Percentiles rank a stretch among this genome's conserved stretches.
Evolutionary conservation across 2,797 vertebrate genomes (phyloP).

Genomic region (Brachyalestes nurse): DNA sequence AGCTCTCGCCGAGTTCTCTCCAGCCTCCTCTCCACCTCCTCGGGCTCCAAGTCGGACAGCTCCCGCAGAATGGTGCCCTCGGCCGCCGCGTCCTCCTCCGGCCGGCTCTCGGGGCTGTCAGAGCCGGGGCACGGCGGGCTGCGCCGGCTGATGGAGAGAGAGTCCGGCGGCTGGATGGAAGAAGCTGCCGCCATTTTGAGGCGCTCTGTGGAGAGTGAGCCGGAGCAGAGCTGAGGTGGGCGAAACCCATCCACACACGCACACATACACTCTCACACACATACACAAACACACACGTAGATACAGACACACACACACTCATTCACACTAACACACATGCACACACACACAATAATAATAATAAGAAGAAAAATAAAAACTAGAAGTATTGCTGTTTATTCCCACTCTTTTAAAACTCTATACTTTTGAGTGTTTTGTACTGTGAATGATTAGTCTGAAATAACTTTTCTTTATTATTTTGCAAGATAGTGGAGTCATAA

Average conservation of each 20-base stretch:
- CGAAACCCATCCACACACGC: conserved; percentile 57
- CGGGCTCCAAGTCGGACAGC: conserved; percentile 78
- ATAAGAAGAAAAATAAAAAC: no score
- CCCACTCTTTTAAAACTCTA: no score
- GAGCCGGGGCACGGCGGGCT: conserved; percentile 72
- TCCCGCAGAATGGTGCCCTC: conserved; percentile 73
- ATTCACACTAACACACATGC: no score
- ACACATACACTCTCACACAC: neutral
- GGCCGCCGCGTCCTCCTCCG: conserved; percentile 74
- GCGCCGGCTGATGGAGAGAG: conserved; percentile 73
- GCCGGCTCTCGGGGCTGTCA: conserved; percentile 75
- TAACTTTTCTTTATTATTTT: neutral
- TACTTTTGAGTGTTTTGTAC: neutral
- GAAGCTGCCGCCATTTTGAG: conserved; percentile 86
- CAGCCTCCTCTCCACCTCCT: conserved; percentile 85
- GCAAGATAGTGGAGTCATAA: no score
- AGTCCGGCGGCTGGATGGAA: conserved; percentile 81
- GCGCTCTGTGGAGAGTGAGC: conserved; percentile 67
- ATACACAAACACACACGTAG: no score
- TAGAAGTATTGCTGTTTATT: no score
- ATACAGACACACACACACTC: no score
- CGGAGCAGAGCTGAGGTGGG: conserved; percentile 65
- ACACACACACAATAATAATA: no score
- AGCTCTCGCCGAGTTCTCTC: conserved; percentile 88
- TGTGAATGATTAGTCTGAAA: neutral